Base-by-base conservation (phyloP, 2,888 invertebrate species). In the Metallyticus violacea region DNA sequence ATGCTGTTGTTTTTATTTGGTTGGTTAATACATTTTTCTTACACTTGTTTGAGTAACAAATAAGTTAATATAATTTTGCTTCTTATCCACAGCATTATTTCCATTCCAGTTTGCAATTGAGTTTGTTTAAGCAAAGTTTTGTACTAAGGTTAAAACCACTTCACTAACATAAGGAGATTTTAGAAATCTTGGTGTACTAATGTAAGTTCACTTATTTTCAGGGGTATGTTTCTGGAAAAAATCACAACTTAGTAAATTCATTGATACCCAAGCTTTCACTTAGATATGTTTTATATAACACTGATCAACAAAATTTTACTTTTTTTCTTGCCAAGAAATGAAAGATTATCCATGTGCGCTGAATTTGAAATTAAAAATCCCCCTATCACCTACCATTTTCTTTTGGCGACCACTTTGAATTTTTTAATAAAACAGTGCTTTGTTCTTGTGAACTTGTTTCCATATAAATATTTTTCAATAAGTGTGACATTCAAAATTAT, bases 181-280 rank as follows among this genome's bases (percentile, higher is more conserved):
- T 81, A 28, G 77, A 40, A n/a, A 78, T 77, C 26, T 82, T 40
- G 40, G 22, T 84, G 81, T 86, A 84, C 83, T 86, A 86, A 79
- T 82, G 78, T 83, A 7, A 79, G 27, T 78, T 86, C 79, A 78
- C 81, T 86, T 30, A 81, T 81, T 86, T 86, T 81, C 86, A 86
- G 86, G 86, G 78, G 27, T 86, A 22, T 82, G 82, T 79, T 7
- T 79, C 62, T 26, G 22, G 40, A 22, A 62, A 76, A 25, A 27
- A 26, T 82, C 82, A 82, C 82, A 30, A 81, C n/a, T 22, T 27
- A 80, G 80, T 80, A 27, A 62, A 62, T 5, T 82, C 82, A 82
- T 22, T 82, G 1, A 9, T 82, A 27, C n/a, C 82, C 76, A 82
- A 82, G 76, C 82, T 76, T 6, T 76, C 82, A 77, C 77, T 83